A percentile compares a stretch with the other conserved stretches of the same genome.
phyloP scores from a whole-genome alignment of 2,888 invertebrate species.

The Pachycephus smyrnensis region DNA sequence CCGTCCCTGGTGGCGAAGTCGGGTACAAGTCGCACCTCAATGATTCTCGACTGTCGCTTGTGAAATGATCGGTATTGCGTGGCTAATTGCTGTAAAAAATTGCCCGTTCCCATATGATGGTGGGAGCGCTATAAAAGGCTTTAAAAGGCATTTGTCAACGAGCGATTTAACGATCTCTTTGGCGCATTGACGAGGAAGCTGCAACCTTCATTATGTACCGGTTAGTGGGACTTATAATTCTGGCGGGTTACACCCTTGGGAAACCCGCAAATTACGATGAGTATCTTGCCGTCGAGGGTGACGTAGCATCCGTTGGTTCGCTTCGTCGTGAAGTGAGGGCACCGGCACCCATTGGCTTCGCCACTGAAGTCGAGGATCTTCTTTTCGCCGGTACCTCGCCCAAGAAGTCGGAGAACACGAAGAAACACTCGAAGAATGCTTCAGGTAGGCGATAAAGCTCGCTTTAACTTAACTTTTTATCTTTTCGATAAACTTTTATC shows the following conservation, averaged over 20 bases:
- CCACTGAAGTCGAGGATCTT: constrained; percentile 46
- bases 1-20: not conserved
- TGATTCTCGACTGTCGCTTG: constrained; percentile 32
- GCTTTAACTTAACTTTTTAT: not conserved
- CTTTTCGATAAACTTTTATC: not conserved
- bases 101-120: constrained; percentile 5
- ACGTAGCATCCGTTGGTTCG: constrained; percentile 40
- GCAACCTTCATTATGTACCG: not conserved
- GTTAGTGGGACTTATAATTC: constrained; percentile 11
- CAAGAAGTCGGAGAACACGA: constrained; percentile 30
- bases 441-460: constrained; percentile 25
- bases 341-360: constrained; percentile 31
- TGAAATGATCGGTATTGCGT: not conserved
- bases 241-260: constrained; percentile 26
- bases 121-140: constrained; percentile 26
- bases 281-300: constrained; percentile 32
- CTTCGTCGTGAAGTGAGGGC: constrained; percentile 42
- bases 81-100: not conserved
- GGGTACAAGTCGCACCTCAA: constrained; percentile 34
- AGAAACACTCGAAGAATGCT: constrained; percentile 36
- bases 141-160: constrained; percentile 18
- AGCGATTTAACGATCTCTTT: constrained; percentile 15
- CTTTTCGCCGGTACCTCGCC: constrained; percentile 44
- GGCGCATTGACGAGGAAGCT: constrained; percentile 9
- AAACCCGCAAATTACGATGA: constrained; percentile 34